Evolutionary conservation across 2,888 invertebrate genomes (phyloP), one percentile per base, ranked within the genome.

Genomic region (Apamea anceps): DNA sequence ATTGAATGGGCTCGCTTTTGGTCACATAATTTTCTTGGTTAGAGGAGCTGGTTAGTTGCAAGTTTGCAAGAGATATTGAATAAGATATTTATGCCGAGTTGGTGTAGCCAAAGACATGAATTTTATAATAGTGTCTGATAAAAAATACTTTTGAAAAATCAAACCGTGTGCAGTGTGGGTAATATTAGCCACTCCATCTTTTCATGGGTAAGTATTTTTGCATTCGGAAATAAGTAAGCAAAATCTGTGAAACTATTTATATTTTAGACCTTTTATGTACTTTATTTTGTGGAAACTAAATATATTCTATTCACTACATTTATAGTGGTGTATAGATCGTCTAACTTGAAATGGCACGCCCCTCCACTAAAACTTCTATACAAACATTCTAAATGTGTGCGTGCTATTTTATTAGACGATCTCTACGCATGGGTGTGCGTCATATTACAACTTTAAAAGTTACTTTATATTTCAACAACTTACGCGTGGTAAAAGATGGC

Each of bases 391-490:
- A n/a, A n/a, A n/a, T n/a, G n/a, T n/a, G n/a, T n/a, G n/a, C n/a
- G n/a, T n/a, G n/a, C n/a, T n/a, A n/a, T n/a, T n/a, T n/a, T n/a
- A n/a, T n/a, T n/a, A n/a, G n/a, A n/a, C n/a, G n/a, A n/a, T n/a
- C n/a, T n/a, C n/a, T n/a, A 15, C 48, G 48, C 15, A 5, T 48
- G 2, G 10, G 6, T 42, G 21, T n/a, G 3, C 3, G 51, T 68
- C 54, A 63, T 63, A 18, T 60, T 18, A 77, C 21, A 78, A 63
- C 13, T 68, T 76, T 28, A 48, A 68, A 60, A 15, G 21, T 18
- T 73, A 76, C 66, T 80, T 76, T 37, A 63, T 82, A 84, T 74
- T 74, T 45, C 12, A 85, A 28, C 13, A 65, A 18, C 51, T 72
- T 48, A 62, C 54, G 25, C n/a, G 25, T 42, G 65, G 48, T 68